A percentile compares a stretch with the other conserved stretches of the same genome.
These are phyloP conservation scores for Oeneis ivallda DNA, from an alignment of 2,888 invertebrate species.

Conservation along the genomic window DNA sequence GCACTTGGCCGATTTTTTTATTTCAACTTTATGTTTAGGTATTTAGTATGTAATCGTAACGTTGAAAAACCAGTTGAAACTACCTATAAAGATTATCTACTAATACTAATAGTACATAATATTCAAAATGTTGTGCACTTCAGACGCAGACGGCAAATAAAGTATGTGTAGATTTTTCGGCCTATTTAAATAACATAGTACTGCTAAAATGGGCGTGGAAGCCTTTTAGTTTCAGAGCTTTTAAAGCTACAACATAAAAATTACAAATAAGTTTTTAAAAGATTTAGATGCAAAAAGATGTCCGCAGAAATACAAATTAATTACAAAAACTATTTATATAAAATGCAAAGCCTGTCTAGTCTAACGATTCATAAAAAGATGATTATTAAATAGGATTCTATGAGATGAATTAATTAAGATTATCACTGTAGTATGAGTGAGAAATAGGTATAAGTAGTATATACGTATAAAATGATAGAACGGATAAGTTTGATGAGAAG, in stretches of 20 bases:
- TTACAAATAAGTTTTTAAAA: neutral
- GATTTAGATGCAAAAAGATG: neutral
- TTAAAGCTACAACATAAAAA: neutral
- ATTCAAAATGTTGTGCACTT: conserved; percentile 3
- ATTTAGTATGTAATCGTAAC: too few species aligned
- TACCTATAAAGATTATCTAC: neutral
- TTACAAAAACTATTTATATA: neutral
- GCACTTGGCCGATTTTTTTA: too few species aligned
- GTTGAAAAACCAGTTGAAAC: too few species aligned
- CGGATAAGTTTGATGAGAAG: too few species aligned
- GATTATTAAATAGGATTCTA: neutral
- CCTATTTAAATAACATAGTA: conserved; percentile 9
- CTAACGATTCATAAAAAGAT: neutral
- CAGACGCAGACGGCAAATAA: neutral
- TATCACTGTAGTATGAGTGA: too few species aligned
- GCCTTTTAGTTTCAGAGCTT: conserved; percentile 1
- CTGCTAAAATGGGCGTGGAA: neutral
- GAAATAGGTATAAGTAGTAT: too few species aligned
- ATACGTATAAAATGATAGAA: too few species aligned
- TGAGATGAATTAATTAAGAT: too few species aligned
- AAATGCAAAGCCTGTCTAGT: neutral
- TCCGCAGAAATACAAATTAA: neutral
- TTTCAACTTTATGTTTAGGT: too few species aligned
- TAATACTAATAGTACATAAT: too few species aligned
- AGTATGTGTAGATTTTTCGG: neutral